Base-by-base conservation (phyloP, 2,888 invertebrate genomes). In the Cremastinae sp. region DNA sequence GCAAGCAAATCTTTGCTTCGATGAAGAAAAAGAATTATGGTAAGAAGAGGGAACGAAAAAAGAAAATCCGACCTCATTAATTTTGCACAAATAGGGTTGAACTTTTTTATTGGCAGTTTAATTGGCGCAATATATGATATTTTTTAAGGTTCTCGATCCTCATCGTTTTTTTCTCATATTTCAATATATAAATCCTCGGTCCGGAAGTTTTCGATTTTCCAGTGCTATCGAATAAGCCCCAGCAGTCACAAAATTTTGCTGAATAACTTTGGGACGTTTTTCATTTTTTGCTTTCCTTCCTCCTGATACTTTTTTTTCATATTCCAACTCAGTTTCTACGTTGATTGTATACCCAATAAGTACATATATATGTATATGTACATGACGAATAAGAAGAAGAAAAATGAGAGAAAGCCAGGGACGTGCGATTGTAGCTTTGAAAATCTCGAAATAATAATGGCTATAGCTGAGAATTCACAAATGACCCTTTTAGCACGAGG, bases 371-470 rank as follows among this genome's bases (percentile, higher is more conserved):
- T 45, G 16, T 45, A 45, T 45, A 10, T 53, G 28, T 65, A 41
- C 7, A 12, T 12, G n/a, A n/a, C n/a, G n/a, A n/a, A 28, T 3
- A 28, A 28, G 28, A 28, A 28, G 28, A 2, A 28, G 28, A 28
- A 5, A 28, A 28, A 2, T 3, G 28, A 28, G 28, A 59, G 20
- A 45, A 10, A 43, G 28, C 18, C 12, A 20, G 47, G 9, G 47
- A 47, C 59, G 12, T 47, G 22, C 53, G 16, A 45, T 58, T 45
- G 59, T 39, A 41, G 64, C 68, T 73, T 64, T 41, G n/a, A n/a
- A 64, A 76, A 76, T 64, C 49, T 62, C 45, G 59, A 69, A 76
- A 73, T 69, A 75, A 75, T 72, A 73, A 76, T 69, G 58, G 58
- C 56, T 64, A 41, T 53, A 58, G 49, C 51, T n/a, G 69, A 41